Evolutionary conservation across 2,797 vertebrate genomes (phyloP).

Genomic region (Poecilia picta): DNA sequence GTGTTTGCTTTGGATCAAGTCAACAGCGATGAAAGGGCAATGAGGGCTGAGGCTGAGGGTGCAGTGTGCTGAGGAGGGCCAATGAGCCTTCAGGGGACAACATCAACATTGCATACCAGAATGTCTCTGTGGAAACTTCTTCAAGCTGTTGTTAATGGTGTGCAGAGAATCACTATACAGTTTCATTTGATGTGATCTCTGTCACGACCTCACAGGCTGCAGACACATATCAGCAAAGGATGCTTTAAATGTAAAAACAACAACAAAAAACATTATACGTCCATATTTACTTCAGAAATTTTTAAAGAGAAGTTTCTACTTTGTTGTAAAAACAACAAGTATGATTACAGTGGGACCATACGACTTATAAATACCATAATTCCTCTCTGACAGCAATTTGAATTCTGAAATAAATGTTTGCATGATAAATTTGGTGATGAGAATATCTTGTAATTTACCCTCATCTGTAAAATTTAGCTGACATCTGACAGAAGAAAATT

Average conservation of each 20-base stretch:
- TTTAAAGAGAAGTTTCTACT: background rate
- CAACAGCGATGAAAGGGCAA: slow-evolving; percentile 60
- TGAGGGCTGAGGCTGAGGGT: slow-evolving; percentile 32
- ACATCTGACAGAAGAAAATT: background rate
- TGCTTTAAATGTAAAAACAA: background rate
- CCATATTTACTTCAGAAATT: background rate
- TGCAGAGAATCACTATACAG: slow-evolving; percentile 26
- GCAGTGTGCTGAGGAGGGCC: slow-evolving; percentile 43
- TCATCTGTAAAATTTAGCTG: background rate
- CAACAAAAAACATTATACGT: background rate
- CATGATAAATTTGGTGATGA: background rate
- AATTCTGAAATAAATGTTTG: background rate
- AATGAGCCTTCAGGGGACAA: slow-evolving; percentile 39
- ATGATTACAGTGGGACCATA: background rate
- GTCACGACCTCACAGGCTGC: slow-evolving; percentile 23
- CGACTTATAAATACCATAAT: background rate
- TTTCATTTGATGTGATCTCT: slow-evolving; percentile 24
- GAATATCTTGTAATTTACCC: background rate
- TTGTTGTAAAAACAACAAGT: background rate
- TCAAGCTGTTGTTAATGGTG: slow-evolving; percentile 35
- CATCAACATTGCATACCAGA: slow-evolving; percentile 55
- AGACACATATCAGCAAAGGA: background rate
- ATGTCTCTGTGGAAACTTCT: slow-evolving; percentile 60
- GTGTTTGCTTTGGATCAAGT: slow-evolving; percentile 71
- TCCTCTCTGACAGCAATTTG: background rate